Conservation (phyloP, 2,113 vertebrate genomes). For the Elgaria multicarinata region DNA sequence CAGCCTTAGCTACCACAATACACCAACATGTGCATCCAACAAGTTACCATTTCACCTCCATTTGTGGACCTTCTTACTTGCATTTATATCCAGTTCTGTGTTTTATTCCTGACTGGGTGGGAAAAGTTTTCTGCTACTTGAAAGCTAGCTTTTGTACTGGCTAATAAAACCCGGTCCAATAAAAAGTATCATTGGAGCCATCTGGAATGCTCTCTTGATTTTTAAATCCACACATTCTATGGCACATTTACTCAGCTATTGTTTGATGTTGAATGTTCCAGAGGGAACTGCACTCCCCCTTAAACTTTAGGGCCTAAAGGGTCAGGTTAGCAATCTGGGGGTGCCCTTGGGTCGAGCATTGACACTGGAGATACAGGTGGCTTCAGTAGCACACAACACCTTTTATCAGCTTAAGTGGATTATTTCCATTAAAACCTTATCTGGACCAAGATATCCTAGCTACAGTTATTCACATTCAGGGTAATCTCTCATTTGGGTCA, state of each 20-base stretch:
- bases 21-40: background rate
- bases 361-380: no score
- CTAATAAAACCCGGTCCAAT: background rate
- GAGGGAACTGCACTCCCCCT: no score
- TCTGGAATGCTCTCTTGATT: background rate
- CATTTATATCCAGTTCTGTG: background rate
- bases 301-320: no score
- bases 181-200: background rate
- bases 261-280: background rate
- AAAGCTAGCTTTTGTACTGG: background rate
- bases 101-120: background rate
- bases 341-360: no score
- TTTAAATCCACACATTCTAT: background rate
- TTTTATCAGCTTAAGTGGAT: no score
- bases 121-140: background rate
- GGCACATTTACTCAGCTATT: background rate
- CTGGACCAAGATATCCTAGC: no score
- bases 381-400: no score
- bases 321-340: no score
- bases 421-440: no score
- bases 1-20: background rate
- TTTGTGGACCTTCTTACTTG: background rate
- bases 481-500: no score
- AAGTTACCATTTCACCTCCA: background rate
- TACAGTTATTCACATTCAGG: no score